Evolutionary conservation across 2,888 invertebrate species (phyloP).

Genomic region (Thymelicus lineola): DNA sequence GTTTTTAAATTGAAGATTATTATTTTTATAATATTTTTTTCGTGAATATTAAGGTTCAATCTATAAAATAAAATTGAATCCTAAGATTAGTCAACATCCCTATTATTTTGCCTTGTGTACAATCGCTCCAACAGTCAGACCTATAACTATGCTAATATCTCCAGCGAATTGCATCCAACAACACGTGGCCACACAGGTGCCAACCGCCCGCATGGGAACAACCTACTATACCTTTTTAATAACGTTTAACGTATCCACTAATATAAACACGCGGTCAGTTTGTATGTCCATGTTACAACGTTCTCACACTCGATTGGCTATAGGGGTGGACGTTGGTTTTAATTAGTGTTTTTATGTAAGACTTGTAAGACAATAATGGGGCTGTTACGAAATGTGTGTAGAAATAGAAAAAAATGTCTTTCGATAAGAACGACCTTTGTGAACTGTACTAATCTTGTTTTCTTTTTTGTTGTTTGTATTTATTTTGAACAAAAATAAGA

Average conservation of each 20-base stretch:
- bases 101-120: neutral
- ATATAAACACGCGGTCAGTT: no score
- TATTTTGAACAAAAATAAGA: no score
- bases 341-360: neutral
- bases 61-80: no score
- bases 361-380: no score
- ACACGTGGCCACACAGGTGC: slow-evolving; percentile 45
- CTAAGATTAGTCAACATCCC: no score
- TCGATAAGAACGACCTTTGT: no score
- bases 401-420: neutral
- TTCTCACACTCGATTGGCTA: slow-evolving; percentile 22
- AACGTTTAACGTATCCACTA: neutral
- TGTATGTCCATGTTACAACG: neutral
- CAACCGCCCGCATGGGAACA: slow-evolving; percentile 47
- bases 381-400: no score
- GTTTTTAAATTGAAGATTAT: no score
- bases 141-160: slow-evolving; percentile 14
- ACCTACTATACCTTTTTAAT: slow-evolving; percentile 6
- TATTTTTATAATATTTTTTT: no score
- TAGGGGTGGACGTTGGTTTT: slow-evolving; percentile 13
- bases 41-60: no score
- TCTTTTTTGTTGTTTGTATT: no score
- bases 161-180: neutral
- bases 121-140: neutral
- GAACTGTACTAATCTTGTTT: no score